Base-by-base conservation (phyloP, 2,113 vertebrate species). In the Pseudopodoces humilis region DNA sequence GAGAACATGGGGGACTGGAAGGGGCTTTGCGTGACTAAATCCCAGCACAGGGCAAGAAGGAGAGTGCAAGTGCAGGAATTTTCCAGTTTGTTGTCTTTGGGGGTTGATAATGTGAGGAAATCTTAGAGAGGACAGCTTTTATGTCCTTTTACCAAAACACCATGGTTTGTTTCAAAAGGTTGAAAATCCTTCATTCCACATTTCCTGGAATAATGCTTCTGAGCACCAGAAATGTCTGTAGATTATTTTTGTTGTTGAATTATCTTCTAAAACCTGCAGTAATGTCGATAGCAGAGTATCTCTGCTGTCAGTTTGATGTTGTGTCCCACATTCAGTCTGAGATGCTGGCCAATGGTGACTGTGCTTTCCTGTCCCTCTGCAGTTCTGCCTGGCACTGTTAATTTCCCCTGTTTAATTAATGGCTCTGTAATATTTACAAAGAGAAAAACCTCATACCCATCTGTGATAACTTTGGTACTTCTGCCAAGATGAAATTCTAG, bases 331-430 rank as follows among this genome's bases (percentile, higher is more conserved):
- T 60, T 65, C 35, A 35, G 27, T 41, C 43, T 53, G 43, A 69
- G 70, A 15, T 28, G n/a, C 31, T 83, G 64, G 79, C 53, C 72
- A 56, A 63, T 19, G n/a, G 60, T 88, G 76, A 41, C 53, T 83
- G 53, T 77, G 72, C 76, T 86, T 86, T 81, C 68, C 60, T 74
- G 41, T 81, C 76, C 56, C 56, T 90, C 76, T 81, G 92, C 71
- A 46, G 44, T 64, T 47, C 64, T 91, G 55, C 44, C 53, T 67
- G 65, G 60, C 88, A 86, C 58, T 75, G 76, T 88, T 92, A 81
- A 81, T 88, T 88, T 90, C 44, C 43, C 20, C n/a, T 80, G 33
- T 83, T 79, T 91, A 90, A 96, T 94, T 92, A 93, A 86, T 35
- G 76, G 11, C n/a, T 93, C 49, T 58, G 52, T 63, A 60, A 88